phyloP scores from a whole-genome alignment of 2,888 invertebrate genomes.

The Coelopa pilipes region DNA sequence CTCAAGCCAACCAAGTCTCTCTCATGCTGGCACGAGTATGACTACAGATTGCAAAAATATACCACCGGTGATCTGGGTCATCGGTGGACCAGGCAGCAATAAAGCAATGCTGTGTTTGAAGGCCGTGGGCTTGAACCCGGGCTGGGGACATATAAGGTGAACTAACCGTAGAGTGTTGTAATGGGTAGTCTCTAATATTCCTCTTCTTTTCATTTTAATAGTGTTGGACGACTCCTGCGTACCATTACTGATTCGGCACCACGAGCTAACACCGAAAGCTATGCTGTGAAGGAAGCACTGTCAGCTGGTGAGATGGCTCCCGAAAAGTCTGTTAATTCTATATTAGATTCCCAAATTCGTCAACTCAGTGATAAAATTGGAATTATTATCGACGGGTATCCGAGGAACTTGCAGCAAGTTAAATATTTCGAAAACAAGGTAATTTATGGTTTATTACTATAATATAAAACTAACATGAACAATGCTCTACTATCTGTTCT shows the following conservation, averaged over 20 bases:
- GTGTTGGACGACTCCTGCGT: constrained; percentile 82
- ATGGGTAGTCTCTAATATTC: neutral
- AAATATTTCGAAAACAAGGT: constrained; percentile 88
- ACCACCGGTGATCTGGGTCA: constrained; percentile 72
- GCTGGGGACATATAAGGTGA: constrained; percentile 80
- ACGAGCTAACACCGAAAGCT: constrained; percentile 72
- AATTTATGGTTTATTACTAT: neutral
- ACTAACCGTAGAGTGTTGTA: neutral
- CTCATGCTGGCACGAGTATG: constrained; percentile 47
- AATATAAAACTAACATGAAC: neutral
- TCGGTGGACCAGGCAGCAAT: constrained; percentile 92
- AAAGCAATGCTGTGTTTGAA: constrained; percentile 83
- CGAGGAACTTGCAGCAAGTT: constrained; percentile 89
- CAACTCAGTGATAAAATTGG: constrained; percentile 76
- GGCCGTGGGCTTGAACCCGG: constrained; percentile 75
- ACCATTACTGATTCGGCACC: constrained; percentile 78
- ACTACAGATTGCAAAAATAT: constrained; percentile 48
- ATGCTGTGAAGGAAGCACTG: constrained; percentile 77
- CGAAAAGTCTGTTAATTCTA: constrained; percentile 79
- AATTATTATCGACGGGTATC: constrained; percentile 93
- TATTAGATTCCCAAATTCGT: constrained; percentile 77
- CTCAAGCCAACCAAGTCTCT: neutral
- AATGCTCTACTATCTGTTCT: neutral
- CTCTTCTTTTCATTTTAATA: constrained; percentile 53
- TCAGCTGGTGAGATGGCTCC: constrained; percentile 85